A percentile compares a stretch with the other conserved stretches of the same genome.
Conservation (phyloP, 2,113 vertebrate species). For the Nestor notabilis region DNA sequence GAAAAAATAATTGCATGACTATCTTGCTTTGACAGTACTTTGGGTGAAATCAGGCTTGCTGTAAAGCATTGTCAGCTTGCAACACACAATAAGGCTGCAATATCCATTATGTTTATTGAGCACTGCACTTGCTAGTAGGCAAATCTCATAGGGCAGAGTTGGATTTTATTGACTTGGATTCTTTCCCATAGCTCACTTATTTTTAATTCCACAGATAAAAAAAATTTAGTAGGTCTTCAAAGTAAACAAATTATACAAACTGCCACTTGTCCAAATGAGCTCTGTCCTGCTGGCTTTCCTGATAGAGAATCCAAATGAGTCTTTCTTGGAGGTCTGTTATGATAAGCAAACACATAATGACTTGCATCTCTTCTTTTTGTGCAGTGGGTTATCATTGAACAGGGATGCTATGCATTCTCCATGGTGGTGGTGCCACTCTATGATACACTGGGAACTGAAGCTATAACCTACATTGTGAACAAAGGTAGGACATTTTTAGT, state of each 20-base stretch:
- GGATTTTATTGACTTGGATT: background rate
- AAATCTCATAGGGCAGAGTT: background rate
- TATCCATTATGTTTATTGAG: background rate
- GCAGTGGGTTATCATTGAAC: conserved; percentile 94
- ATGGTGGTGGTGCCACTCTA: conserved; percentile 93
- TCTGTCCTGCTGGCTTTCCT: background rate
- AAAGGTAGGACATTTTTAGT: conserved; percentile 79
- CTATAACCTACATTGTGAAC: conserved; percentile 88
- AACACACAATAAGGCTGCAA: background rate
- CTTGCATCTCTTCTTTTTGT: background rate
- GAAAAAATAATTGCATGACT: background rate
- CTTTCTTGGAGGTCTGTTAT: background rate
- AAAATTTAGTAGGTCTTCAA: background rate
- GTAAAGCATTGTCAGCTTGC: background rate
- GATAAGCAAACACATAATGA: background rate
- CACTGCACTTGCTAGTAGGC: background rate
- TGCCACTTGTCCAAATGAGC: background rate
- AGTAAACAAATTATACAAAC: background rate
- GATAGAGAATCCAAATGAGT: background rate
- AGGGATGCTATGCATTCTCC: conserved; percentile 91
- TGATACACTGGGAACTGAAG: conserved; percentile 90
- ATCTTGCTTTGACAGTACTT: background rate
- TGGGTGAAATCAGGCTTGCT: background rate
- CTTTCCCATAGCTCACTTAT: background rate
- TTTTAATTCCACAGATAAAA: background rate